Evolutionary conservation across 2,888 invertebrate genomes (phyloP), one percentile per base, ranked within the genome.

Genomic region (Aproaerema taeniolella): DNA sequence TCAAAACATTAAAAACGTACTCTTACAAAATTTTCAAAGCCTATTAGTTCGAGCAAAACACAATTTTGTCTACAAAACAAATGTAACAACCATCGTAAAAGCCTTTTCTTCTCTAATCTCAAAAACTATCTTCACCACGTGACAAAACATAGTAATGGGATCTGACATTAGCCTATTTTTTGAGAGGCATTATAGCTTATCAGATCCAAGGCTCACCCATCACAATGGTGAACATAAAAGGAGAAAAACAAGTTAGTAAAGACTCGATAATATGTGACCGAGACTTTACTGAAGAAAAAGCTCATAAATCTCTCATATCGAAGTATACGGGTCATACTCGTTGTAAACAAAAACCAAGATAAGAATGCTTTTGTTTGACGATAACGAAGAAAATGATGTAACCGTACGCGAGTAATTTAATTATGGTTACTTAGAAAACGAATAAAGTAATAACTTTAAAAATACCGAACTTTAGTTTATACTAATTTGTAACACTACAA

Each of bases 91-190:
- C 8, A 14, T 31, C 24, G 25, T 36, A 40, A 40, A 35, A 30
- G 2, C 35, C 37, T 37, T 41, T 44, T 38, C 42, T 31, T 41
- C 26, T 39, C 12, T 61, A 65, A 60, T 58, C 58, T 61, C 58
- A 51, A 39, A 52, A 52, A 61, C 46, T 63, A 73, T 74, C 79
- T 67, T 63, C 61, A 55, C 61, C 66, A 80, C 81, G 82, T 81
- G 77, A 81, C 79, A 76, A 67, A 70, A 62, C 72, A 70, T 58
- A 56, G 58, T 82, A 81, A 82, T 79, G 70, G 65, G 65, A 59
- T 62, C 66, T 65, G 67, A 71, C 77, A 78, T 81, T 81, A 82
- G 70, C 76, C 81, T 72, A 79, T 81, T 75, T 67, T 67, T 62
- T 60, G 56, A 61, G 55, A 44, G 51, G 49, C 43, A 37, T 47